Evolutionary conservation across 1,140 invertebrate genomes (phyloP), one percentile per base, ranked within the genome.

Genomic region (Phortica variegata): DNA sequence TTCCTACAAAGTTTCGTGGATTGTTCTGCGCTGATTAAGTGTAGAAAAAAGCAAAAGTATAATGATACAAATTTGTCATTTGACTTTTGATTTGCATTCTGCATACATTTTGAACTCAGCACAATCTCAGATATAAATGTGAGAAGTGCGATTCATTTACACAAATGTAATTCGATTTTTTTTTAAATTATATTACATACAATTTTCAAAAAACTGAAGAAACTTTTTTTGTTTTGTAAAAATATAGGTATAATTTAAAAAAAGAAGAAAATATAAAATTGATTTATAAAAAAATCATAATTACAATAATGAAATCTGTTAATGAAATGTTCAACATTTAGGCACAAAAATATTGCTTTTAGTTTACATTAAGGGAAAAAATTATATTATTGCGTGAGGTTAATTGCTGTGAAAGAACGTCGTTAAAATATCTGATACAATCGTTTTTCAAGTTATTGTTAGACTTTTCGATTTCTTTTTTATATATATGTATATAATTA

Each of bases 301-400:
- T 26, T 19, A 23, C 48, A 52, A 59, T 59, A 34, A 34, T 34
- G 7, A 34, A 15, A 56, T 51, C 5, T 50, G 54, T 63, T 63
- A 63, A 55, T 68, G 58, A 65, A 69, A 68, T 69, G 65, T 69
- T 68, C 65, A 69, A 68, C 63, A 68, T 68, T 60, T 63, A 68
- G 63, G 65, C 63, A 69, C 63, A 68, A 68, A 68, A 55, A 69
- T 68, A 68, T 68, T 69, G 63, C 63, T 68, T 65, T 43, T 68
- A 55, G 53, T 68, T 62, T 47, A 41, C 8, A 56, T 39, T 45
- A 47, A n/a, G n/a, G n/a, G n/a, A n/a, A n/a, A n/a, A n/a, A n/a
- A n/a, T n/a, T n/a, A n/a, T n/a, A n/a, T n/a, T 36, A 46, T 46
- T 46, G 44, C 44, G 52, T 44, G 39, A 33, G 33, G 46, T 47